These are phyloP conservation scores for Drosophila helvetica DNA, from an alignment of 2,888 invertebrate species.

Conservation along the genomic window DNA sequence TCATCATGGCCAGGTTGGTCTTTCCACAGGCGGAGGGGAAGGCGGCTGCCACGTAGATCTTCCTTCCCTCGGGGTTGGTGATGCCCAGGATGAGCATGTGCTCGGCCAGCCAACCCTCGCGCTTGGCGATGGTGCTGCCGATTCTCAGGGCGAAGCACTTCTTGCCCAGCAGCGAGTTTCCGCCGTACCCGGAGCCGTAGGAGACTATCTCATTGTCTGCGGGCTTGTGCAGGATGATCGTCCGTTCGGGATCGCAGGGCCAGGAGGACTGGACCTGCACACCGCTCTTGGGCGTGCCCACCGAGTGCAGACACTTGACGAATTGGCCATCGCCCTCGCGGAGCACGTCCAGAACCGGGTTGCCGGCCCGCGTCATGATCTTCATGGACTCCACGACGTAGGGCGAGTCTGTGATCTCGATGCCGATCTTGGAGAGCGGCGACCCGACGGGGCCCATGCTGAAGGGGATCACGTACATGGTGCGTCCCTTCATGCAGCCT, in stretches of 20 bases:
- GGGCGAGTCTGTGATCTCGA: slow-evolving; percentile 97
- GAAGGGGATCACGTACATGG: slow-evolving; percentile 99
- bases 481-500: slow-evolving; percentile 94
- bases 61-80: slow-evolving; percentile 94
- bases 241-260: slow-evolving; percentile 98
- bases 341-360: slow-evolving; percentile 85
- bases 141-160: slow-evolving; percentile 98
- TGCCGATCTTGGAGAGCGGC: slow-evolving; percentile 97
- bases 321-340: slow-evolving; percentile 86
- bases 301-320: slow-evolving; percentile 96
- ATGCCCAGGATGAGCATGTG: slow-evolving; percentile 99
- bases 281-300: slow-evolving; percentile 89
- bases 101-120: slow-evolving; percentile 99
- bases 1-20: slow-evolving; percentile 99
- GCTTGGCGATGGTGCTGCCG: slow-evolving; percentile 95
- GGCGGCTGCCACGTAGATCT: slow-evolving; percentile 97
- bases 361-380: slow-evolving; percentile 97
- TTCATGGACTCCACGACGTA: slow-evolving; percentile 99
- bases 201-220: slow-evolving; percentile 83
- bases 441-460: slow-evolving; percentile 99
- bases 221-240: slow-evolving; percentile 93
- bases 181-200: slow-evolving; percentile 97
- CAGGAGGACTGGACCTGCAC: slow-evolving; percentile 89
- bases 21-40: slow-evolving; percentile 99
- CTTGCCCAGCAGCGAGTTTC: slow-evolving; percentile 97